Evolutionary conservation across 1,140 invertebrate genomes (phyloP).

Genomic region (Watersipora subatra): DNA sequence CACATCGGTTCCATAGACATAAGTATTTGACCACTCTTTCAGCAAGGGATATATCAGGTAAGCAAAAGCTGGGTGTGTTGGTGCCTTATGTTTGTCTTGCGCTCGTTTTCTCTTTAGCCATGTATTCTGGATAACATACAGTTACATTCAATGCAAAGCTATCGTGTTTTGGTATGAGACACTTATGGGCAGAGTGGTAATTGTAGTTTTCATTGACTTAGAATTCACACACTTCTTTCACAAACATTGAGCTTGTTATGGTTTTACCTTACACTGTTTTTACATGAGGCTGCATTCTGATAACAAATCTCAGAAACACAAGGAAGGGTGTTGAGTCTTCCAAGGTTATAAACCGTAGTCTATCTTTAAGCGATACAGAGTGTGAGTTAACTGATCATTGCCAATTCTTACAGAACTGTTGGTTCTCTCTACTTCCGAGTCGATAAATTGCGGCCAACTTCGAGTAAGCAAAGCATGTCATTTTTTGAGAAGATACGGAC

Average conservation of each 20-base stretch:
- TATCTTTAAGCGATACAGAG: neutral
- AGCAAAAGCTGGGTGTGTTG: neutral
- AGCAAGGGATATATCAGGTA: neutral
- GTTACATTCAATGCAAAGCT: too few relatives aligned
- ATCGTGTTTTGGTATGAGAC: too few relatives aligned
- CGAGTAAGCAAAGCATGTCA: constrained; percentile 32
- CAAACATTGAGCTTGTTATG: neutral
- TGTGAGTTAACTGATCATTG: neutral
- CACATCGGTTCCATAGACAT: neutral
- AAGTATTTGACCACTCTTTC: neutral
- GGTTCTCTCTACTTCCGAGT: constrained; percentile 43
- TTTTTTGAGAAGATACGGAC: constrained; percentile 50
- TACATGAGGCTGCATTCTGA: neutral
- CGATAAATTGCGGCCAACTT: constrained; percentile 35
- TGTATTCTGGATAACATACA: too few relatives aligned
- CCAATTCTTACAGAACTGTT: constrained; percentile 17
- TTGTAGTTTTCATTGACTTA: too few relatives aligned
- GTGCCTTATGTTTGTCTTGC: neutral
- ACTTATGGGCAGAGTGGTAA: too few relatives aligned
- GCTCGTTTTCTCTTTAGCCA: neutral
- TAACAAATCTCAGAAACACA: too few relatives aligned
- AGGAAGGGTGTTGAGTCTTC: too few relatives aligned
- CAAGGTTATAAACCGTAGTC: too few relatives aligned
- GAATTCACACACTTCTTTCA: neutral
- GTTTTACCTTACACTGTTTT: neutral